Conservation (phyloP, 1,140 invertebrate genomes). For the Solen grandis region DNA sequence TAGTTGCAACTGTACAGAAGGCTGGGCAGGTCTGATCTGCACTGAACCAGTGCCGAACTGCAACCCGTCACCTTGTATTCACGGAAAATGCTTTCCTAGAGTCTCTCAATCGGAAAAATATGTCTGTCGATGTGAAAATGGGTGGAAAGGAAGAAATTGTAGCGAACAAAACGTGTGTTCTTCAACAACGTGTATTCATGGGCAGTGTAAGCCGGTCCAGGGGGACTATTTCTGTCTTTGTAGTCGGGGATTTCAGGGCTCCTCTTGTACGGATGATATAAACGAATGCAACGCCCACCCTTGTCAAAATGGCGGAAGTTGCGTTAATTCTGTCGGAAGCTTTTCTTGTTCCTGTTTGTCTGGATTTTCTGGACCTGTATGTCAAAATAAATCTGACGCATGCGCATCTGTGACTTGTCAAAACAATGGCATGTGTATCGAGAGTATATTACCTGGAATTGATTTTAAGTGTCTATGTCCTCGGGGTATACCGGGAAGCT, state of each 20-base stretch:
- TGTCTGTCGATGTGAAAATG: constrained; percentile 25
- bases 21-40: constrained; percentile 34
- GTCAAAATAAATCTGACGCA: neutral
- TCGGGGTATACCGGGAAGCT: constrained; percentile 10
- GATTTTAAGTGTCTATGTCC: constrained; percentile 26
- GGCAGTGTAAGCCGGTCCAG: neutral
- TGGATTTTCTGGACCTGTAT: constrained; percentile 15
- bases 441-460: neutral
- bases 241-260: constrained; percentile 3
- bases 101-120: neutral
- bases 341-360: constrained; percentile 16
- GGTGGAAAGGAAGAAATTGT: constrained; percentile 28
- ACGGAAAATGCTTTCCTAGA: constrained; percentile 8
- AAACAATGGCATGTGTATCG: constrained; percentile 46
- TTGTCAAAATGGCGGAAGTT: constrained; percentile 18
- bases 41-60: constrained; percentile 26
- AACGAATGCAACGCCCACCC: constrained; percentile 20
- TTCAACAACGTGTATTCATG: neutral
- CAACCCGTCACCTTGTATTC: constrained; percentile 28
- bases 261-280: constrained; percentile 16
- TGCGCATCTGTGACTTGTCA: constrained; percentile 20
- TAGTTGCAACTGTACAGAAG: constrained; percentile 21
- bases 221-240: constrained; percentile 24
- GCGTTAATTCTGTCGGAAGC: constrained; percentile 20
- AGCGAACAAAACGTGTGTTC: constrained; percentile 14